Evolutionary conservation across 2,113 vertebrate species (phyloP), one percentile per base, ranked within the genome.

Genomic region (Pomatorhinus ruficollis): DNA sequence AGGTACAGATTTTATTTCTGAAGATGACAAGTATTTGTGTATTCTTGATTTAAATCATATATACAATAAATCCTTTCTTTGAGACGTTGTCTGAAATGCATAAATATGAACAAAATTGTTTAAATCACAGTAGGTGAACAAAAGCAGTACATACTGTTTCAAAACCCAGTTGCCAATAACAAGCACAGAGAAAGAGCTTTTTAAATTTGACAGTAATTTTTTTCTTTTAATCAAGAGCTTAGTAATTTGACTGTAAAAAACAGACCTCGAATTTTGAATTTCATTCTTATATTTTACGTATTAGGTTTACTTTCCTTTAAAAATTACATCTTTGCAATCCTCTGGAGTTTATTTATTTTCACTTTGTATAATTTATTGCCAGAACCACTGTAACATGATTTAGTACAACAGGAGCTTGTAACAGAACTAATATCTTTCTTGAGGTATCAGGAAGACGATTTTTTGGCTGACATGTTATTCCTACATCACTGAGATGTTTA

Each of bases 291-390:
- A 59, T 75, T 81, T 74, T 33, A 92, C 12, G 70, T 96, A 25
- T 94, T 7, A 2, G 25, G 61, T 91, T 97, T 95, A 64, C 27
- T 95, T 97, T 95, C 23, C 25, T 94, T 90, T 85, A 88, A 78
- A 79, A 78, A 59, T 39, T 27, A 35, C 0, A 20, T 12, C 4
- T 85, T 72, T 59, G 9, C 16, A 69, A 39, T 63, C 9, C 15
- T 83, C 54, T 80, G 13, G 23, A 77, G 8, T 53, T 65, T 35
- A 45, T 44, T 59, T 81, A 16, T 76, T 86, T 95, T 90, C 4
- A 17, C 3, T 7, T 9, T n/a, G 9, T 52, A 6, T 33, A 23
- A 37, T 80, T 83, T 76, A n/a, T 33, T 76, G 15, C 7, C 64
- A 28, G 24, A 23, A 35, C 37, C 39, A 65, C 4, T 56, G n/a